Conservation (phyloP, 2,888 invertebrate genomes). For the Drosophila affinis region DNA sequence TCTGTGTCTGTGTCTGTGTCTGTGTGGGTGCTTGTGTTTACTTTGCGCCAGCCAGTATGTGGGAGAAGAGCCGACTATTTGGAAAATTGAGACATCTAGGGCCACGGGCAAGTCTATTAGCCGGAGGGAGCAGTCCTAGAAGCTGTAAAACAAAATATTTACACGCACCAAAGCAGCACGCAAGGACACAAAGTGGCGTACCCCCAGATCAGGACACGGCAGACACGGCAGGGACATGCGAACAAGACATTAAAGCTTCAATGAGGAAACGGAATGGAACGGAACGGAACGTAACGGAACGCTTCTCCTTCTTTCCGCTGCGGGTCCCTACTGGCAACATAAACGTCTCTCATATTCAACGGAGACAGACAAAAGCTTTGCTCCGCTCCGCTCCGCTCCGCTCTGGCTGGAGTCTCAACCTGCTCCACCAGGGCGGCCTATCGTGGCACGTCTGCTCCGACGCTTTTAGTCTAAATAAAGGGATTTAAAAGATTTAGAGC, state of each 20-base stretch:
- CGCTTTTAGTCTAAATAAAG: slow-evolving; percentile 80
- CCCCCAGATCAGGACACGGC: slow-evolving; percentile 50
- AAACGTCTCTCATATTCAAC: slow-evolving; percentile 62
- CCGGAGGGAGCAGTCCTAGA: slow-evolving; percentile 50
- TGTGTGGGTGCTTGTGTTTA: slow-evolving; percentile 49
- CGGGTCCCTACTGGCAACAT: slow-evolving; percentile 34
- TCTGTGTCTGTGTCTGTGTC: slow-evolving; percentile 31
- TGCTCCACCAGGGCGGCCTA: slow-evolving; percentile 16
- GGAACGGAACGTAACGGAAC: too few relatives aligned
- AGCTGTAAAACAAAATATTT: slow-evolving; percentile 80
- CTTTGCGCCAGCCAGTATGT: slow-evolving; percentile 24
- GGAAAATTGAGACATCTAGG: slow-evolving; percentile 68
- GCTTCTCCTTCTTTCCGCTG: too few relatives aligned
- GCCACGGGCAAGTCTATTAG: slow-evolving; percentile 54
- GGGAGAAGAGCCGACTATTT: slow-evolving; percentile 59
- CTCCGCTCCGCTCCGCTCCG: slow-evolving; percentile 14
- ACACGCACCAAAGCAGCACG: slow-evolving; percentile 72
- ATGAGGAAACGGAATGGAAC: slow-evolving; percentile 24
- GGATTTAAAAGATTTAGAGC: slow-evolving; percentile 81
- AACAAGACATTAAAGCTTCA: slow-evolving; percentile 74
- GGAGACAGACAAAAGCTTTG: slow-evolving; percentile 52
- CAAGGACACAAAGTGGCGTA: slow-evolving; percentile 44
- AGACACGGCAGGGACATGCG: slow-evolving; percentile 66
- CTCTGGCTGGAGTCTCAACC: slow-evolving; percentile 29
- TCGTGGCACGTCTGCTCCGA: slow-evolving; percentile 70